Evolutionary conservation across 2,797 vertebrate species (phyloP), one percentile per base, ranked within the genome.

Genomic region (Hydrophis major): DNA sequence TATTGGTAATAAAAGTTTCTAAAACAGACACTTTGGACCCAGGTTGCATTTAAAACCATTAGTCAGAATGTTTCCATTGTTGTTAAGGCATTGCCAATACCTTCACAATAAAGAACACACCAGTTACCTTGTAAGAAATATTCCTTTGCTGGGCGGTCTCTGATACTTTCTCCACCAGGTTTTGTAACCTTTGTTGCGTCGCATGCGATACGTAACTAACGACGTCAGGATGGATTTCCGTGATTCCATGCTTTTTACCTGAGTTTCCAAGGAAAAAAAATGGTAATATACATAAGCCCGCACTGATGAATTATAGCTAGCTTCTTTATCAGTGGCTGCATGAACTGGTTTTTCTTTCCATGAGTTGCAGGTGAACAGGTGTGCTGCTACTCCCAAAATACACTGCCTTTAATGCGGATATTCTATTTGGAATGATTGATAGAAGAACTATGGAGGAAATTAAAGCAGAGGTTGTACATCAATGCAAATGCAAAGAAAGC

Each of bases 221-320:
- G 93, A 99, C 98, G 14, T 99, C 99, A 2, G 98, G 97, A 90
- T 99, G 98, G 94, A 99, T 95, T 95, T 99, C 99, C 4, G 98
- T 98, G 95, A 99, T 98, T 59, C 98, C 99, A 4, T 99, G 99
- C 95, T 98, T 98, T 96, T 98, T 99, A 91, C 99, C 99, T 99
- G 96, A 3, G 14, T 69, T 56, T 55, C 92, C 56, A 93, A 94
- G 37, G 0, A 22, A 92, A 93, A 95, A 42, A 88, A 83, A 0
- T 0, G n/a, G 28, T 86, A 93, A 92, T 90, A 57, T 91, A n/a
- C 27, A 20, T 14, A 94, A 86, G 2, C 66, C 89, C 88, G 14
- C 20, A 0, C 2, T 56, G 32, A 53, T 11, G 87, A 59, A 83
- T 8, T 42, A 92, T 60, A 28, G 50, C 11, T 1, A 28, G 16